Percentiles rank a stretch among this genome's conserved stretches.
These are phyloP conservation scores for Cottoperca gobio DNA, from an alignment of 2,797 vertebrate genomes.

Conservation along the genomic window DNA sequence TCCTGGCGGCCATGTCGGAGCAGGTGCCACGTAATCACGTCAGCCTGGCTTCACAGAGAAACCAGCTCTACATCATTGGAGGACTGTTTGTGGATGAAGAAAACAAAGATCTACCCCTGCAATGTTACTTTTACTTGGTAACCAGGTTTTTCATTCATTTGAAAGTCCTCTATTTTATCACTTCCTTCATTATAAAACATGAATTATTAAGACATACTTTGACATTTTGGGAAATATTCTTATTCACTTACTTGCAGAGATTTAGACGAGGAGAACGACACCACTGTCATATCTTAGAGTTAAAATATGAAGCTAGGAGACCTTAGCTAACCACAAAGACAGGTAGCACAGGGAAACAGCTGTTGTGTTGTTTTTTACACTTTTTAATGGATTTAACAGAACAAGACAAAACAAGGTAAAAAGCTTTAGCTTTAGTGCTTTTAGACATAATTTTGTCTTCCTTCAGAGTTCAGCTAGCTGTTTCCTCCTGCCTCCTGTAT, in stretches of 20 bases:
- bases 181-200: background rate
- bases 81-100: conserved; percentile 98
- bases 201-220: background rate
- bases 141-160: background rate
- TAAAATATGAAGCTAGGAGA: background rate
- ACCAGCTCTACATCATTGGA: conserved; percentile 92
- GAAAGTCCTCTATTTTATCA: background rate
- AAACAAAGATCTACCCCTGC: conserved; percentile 93
- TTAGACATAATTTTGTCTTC: background rate
- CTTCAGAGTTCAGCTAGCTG: background rate
- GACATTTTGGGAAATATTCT: background rate
- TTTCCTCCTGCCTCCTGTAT: background rate
- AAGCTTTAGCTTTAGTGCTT: background rate
- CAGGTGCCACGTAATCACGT: conserved; percentile 99
- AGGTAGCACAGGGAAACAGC: background rate
- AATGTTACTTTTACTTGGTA: conserved; percentile 97
- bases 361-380: background rate
- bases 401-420: background rate
- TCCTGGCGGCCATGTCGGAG: conserved; percentile 92
- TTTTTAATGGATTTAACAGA: background rate
- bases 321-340: background rate
- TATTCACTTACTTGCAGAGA: background rate
- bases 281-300: background rate
- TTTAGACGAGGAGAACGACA: background rate
- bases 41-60: conserved; percentile 90